Conservation (phyloP, 2,113 vertebrate species). For the Oreochromis spilurus region DNA sequence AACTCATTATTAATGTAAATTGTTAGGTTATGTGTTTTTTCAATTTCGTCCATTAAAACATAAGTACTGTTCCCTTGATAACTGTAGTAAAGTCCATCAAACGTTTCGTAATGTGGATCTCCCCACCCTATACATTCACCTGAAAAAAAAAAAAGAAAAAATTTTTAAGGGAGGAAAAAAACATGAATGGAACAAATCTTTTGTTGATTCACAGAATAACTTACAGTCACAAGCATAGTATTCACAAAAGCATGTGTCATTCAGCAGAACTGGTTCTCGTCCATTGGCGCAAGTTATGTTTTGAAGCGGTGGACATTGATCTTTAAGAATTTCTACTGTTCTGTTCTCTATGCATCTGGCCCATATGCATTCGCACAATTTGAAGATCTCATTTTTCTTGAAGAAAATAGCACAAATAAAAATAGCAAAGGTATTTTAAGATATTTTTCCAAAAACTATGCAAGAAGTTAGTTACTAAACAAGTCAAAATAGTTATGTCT, state of each 20-base stretch:
- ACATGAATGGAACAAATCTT: not conserved
- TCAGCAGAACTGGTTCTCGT: conserved; percentile 68
- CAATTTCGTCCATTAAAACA: too few relatives aligned
- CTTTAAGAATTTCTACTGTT: conserved; percentile 67
- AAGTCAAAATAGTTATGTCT: not conserved
- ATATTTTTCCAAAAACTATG: not conserved
- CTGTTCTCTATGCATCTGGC: conserved; percentile 81
- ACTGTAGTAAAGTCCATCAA: too few relatives aligned
- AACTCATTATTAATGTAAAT: too few relatives aligned
- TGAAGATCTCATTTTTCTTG: conserved; percentile 79
- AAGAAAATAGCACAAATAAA: not conserved
- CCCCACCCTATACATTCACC: conserved; percentile 75
- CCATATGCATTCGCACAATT: conserved; percentile 79
- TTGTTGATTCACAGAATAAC: conserved; percentile 15
- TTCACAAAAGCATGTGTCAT: too few relatives aligned
- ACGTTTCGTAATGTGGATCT: too few relatives aligned
- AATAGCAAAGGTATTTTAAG: too few relatives aligned
- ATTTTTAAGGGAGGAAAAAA: not conserved
- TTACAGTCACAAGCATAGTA: conserved; percentile 86
- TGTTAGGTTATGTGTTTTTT: rapidly evolving
- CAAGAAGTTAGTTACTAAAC: not conserved
- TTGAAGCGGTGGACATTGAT: conserved; percentile 70
- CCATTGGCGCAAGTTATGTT: conserved; percentile 79
- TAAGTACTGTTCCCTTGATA: too few relatives aligned
- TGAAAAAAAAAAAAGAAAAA: conserved; percentile 33